Conservation (phyloP, 2,888 invertebrate genomes). For the Dynastes grantii region DNA sequence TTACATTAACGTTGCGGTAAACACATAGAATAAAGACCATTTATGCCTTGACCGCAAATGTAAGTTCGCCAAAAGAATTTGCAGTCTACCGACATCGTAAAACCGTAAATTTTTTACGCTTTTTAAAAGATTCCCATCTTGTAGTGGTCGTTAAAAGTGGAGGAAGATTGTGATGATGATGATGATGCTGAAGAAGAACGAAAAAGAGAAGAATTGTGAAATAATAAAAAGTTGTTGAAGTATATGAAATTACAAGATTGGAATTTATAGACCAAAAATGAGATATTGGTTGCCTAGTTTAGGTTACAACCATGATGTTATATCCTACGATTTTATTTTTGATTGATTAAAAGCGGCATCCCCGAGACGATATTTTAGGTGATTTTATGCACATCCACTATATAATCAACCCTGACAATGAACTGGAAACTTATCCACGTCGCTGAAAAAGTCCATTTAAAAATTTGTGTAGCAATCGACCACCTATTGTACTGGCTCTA, state of each 20-base stretch:
- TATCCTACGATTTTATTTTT: too few species aligned
- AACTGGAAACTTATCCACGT: constrained; percentile 31
- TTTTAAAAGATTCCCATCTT: constrained; percentile 11
- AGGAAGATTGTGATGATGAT: not conserved
- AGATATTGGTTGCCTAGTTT: too few species aligned
- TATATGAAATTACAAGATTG: not conserved
- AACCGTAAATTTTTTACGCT: constrained; percentile 22
- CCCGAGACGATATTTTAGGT: not conserved
- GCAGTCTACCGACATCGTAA: constrained; percentile 28
- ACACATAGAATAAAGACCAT: constrained; percentile 48
- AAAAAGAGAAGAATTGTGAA: not conserved
- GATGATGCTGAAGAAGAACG: not conserved
- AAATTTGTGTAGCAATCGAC: constrained; percentile 55
- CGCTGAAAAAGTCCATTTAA: constrained; percentile 52
- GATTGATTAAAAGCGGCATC: not conserved
- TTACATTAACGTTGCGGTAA: constrained; percentile 50
- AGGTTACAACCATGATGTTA: too few species aligned
- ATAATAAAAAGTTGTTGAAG: not conserved
- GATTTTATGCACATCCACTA: constrained; percentile 23
- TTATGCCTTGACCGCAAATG: constrained; percentile 58
- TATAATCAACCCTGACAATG: constrained; percentile 37
- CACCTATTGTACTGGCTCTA: constrained; percentile 47
- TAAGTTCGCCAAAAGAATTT: constrained; percentile 52
- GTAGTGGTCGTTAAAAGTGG: constrained; percentile 4
- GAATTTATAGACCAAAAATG: not conserved